Evolutionary conservation across 1,140 invertebrate species (phyloP), one percentile per base, ranked within the genome.

Genomic region (Steinernema feltiae): DNA sequence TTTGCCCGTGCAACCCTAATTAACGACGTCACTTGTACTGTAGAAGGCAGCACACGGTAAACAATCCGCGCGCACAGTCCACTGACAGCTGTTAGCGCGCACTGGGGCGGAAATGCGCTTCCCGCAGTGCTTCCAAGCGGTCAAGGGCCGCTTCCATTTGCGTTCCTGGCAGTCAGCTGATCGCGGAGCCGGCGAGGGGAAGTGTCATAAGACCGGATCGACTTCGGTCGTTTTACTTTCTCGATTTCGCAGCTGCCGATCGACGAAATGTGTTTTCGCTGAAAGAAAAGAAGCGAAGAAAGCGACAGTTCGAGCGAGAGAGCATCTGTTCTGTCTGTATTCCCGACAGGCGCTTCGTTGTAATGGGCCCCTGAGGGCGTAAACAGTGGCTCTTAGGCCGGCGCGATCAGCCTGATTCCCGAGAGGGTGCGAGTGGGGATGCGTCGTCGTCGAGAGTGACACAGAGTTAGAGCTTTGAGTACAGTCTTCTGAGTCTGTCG

Each of bases 251-350:
- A 63, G 53, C 53, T 63, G 53, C 53, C 53, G 24, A 63, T 17
- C 53, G 53, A 63, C 53, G 53, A 63, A 63, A 63, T 63, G 53
- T 63, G 53, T 63, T 63, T 63, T 63, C 53, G 53, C 53, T 3
- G 53, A 27, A 63, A 63, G 53, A 63, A 63, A 63, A 27, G 24
- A 63, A 63, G 53, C 2, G 24, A 3, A 27, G 24, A 27, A 63
- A 63, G 53, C 7, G 53, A 63, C 53, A 63, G 53, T 63, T 63
- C 53, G 53, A 63, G 24, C 35, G 53, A n/a, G n/a, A n/a, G n/a
- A 63, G 53, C 53, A 63, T 63, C 53, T 63, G 53, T 63, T 63
- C 12, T 12, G 53, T 63, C 53, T 63, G 53, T 63, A 63, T 63
- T 63, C 53, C 53, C 53, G 53, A 63, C 53, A 63, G 53, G 53